Conservation (phyloP, 2,113 vertebrate species). For the Oenanthe oenanthe region DNA sequence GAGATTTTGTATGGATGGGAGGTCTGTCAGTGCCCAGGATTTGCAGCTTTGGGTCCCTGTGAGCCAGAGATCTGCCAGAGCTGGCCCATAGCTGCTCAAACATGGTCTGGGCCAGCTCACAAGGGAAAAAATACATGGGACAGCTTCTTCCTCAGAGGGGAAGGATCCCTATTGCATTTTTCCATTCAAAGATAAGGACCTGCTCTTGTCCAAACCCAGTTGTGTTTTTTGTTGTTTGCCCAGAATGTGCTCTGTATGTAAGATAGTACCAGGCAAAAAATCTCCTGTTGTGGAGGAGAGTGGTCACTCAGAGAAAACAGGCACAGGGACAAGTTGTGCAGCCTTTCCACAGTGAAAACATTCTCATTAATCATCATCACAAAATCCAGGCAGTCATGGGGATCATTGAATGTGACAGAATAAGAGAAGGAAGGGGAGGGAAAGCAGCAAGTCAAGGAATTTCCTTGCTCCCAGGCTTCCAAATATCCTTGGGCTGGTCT, state of each 20-base stretch:
- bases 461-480: not conserved
- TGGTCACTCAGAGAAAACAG: not conserved
- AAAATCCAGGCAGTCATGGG: not conserved
- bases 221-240: not conserved
- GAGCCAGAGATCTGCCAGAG: not conserved
- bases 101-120: not conserved
- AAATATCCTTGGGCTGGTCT: rapidly evolving
- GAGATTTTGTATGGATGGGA: not conserved
- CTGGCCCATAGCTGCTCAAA: not conserved
- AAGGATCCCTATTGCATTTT: not conserved
- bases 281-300: rapidly evolving
- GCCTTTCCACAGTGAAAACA: not conserved
- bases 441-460: not conserved
- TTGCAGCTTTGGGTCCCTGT: not conserved
- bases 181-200: not conserved
- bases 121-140: not conserved
- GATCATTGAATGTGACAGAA: not conserved
- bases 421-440: not conserved
- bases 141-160: not conserved
- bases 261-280: not conserved
- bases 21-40: too few species aligned
- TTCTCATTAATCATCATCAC: not conserved
- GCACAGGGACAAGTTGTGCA: not conserved
- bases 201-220: not conserved
- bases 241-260: not conserved